A percentile compares a stretch with the other conserved stretches of the same genome.
Conservation (phyloP, 2,888 invertebrate genomes). For the Sepioteuthis lessoniana region DNA sequence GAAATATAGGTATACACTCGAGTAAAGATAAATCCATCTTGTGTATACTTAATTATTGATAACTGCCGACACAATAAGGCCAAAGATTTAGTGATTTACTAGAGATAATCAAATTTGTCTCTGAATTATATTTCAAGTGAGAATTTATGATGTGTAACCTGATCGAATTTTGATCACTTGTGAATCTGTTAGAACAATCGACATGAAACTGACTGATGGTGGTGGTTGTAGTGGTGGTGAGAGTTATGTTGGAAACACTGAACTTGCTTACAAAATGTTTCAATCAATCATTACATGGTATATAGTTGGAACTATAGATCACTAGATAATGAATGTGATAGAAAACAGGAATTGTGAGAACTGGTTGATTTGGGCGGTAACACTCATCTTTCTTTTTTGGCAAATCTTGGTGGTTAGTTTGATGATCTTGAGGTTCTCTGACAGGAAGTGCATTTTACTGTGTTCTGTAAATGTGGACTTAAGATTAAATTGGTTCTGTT, state of each 20-base stretch:
- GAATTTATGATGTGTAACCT: background rate
- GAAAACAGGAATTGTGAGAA: background rate
- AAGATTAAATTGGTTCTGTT: too few relatives aligned
- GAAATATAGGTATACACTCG: background rate
- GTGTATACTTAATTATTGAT: conserved; percentile 15
- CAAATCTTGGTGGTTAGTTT: background rate
- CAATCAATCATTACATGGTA: background rate
- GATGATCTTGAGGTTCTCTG: background rate
- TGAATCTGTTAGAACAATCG: too few relatives aligned
- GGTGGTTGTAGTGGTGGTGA: background rate
- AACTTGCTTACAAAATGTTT: background rate
- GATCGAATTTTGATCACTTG: conserved; percentile 11
- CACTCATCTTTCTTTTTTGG: too few relatives aligned
- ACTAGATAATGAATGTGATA: background rate
- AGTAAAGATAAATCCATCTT: conserved; percentile 33
- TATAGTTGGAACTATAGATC: background rate
- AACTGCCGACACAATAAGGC: conserved; percentile 5
- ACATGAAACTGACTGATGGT: background rate
- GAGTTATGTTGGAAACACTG: background rate
- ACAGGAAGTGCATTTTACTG: background rate
- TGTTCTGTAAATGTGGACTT: background rate
- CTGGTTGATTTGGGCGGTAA: background rate
- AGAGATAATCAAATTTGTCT: background rate
- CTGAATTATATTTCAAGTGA: conserved; percentile 7
- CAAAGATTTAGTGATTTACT: conserved; percentile 11